These are phyloP conservation scores for Drosophila baimaii DNA, from an alignment of 1,140 invertebrate genomes.

Conservation along the genomic window DNA sequence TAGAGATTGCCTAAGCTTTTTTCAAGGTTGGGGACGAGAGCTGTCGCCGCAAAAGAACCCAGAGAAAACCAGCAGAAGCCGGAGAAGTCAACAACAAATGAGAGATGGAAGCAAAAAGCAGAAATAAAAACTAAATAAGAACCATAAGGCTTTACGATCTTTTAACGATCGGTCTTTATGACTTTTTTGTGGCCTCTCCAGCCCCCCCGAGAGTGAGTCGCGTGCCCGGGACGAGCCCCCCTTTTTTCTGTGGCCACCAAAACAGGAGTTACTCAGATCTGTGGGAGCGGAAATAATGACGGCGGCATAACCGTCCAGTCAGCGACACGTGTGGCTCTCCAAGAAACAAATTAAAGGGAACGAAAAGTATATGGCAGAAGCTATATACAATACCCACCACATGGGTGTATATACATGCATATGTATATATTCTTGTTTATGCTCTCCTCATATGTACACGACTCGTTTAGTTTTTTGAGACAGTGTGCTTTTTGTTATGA, in stretches of 20 bases:
- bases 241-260: background rate
- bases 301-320: slow-evolving; percentile 3
- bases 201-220: slow-evolving; percentile 15
- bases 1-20: slow-evolving; percentile 19
- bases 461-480: background rate
- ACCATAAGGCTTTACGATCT: slow-evolving; percentile 38
- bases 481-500: slow-evolving; percentile 10
- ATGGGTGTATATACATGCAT: background rate
- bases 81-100: background rate
- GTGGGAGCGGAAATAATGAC: background rate
- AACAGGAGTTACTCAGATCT: slow-evolving; percentile 19
- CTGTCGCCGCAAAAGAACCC: background rate
- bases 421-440: slow-evolving; percentile 18
- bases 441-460: slow-evolving; percentile 12
- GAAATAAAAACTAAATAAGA: background rate
- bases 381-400: background rate
- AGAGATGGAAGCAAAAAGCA: no score
- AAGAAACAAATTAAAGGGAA: slow-evolving; percentile 3
- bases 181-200: background rate
- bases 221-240: slow-evolving; percentile 37
- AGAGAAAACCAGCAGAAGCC: background rate
- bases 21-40: slow-evolving; percentile 42
- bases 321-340: slow-evolving; percentile 54
- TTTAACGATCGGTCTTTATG: slow-evolving; percentile 43
- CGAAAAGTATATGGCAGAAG: slow-evolving; percentile 7